Percentiles rank a stretch among this genome's conserved stretches.
These are phyloP conservation scores for Netelia fuscicornis DNA, from an alignment of 2,888 invertebrate species.

Conservation along the genomic window DNA sequence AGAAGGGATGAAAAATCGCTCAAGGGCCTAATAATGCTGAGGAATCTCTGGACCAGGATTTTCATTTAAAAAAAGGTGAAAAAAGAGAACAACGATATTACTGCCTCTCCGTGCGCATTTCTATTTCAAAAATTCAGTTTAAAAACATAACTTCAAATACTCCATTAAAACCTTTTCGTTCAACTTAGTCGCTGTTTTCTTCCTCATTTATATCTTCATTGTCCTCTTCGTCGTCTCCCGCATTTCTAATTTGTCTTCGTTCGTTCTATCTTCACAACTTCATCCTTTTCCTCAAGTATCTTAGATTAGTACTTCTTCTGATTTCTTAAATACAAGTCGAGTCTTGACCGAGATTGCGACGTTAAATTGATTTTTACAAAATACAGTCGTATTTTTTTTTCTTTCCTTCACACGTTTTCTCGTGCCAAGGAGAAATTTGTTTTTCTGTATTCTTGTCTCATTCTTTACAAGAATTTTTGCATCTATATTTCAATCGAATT, in stretches of 20 bases:
- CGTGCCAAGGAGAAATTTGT: neutral
- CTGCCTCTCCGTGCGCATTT: conserved; percentile 83
- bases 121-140: conserved; percentile 84
- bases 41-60: conserved; percentile 21
- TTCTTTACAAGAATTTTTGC: neutral
- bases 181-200: conserved; percentile 81
- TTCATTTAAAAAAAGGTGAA: neutral
- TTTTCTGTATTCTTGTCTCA: neutral
- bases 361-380: conserved; percentile 81
- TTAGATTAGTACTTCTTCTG: conserved; percentile 76
- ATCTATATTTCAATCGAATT: neutral
- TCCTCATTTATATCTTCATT: conserved; percentile 68
- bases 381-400: conserved; percentile 79
- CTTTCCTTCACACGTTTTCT: neutral
- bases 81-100: conserved; percentile 61
- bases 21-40: conserved; percentile 18
- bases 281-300: conserved; percentile 76
- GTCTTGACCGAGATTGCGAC: conserved; percentile 78
- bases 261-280: conserved; percentile 74
- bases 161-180: conserved; percentile 78
- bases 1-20: conserved; percentile 65
- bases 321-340: conserved; percentile 79
- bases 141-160: conserved; percentile 84
- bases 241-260: conserved; percentile 73
- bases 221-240: conserved; percentile 34